Percentiles rank a stretch among this genome's conserved stretches.
Conservation (phyloP, 2,797 vertebrate species). For the Acanthurus lineatus region DNA sequence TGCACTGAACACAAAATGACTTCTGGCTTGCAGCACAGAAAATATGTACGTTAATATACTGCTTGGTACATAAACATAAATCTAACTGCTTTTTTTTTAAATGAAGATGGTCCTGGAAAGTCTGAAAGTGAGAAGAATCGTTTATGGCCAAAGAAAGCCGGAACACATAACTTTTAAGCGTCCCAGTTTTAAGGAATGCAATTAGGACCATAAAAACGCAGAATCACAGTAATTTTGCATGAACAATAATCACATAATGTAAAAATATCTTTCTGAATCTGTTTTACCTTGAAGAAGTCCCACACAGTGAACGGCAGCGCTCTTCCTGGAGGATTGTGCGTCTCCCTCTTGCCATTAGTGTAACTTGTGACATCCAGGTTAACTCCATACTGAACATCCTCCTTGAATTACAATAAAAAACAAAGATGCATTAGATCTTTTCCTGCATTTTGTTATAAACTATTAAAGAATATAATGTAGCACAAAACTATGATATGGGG, state of each 20-base stretch:
- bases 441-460: not conserved
- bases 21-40: conserved; percentile 13
- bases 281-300: conserved; percentile 90
- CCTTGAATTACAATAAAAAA: conserved; percentile 67
- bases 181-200: conserved; percentile 20
- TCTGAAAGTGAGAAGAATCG: conserved; percentile 25
- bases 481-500: no score
- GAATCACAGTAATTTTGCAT: not conserved
- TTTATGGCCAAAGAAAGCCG: conserved; percentile 29
- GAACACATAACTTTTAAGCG: conserved; percentile 15
- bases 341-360: conserved; percentile 89
- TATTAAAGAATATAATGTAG: not conserved
- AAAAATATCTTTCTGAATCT: not conserved
- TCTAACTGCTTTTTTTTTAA: conserved; percentile 24
- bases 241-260: not conserved
- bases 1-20: not conserved
- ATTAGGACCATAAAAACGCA: not conserved
- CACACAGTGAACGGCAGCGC: conserved; percentile 92
- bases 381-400: conserved; percentile 91
- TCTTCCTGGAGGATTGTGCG: conserved; percentile 92
- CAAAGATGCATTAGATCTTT: not conserved
- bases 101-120: conserved; percentile 18
- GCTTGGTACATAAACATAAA: conserved; percentile 27
- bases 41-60: conserved; percentile 17
- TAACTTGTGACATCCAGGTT: conserved; percentile 98